Percentiles rank a stretch among this genome's conserved stretches.
Evolutionary conservation across 2,797 vertebrate species (phyloP).

Genomic region (Sciurus vulgaris): DNA sequence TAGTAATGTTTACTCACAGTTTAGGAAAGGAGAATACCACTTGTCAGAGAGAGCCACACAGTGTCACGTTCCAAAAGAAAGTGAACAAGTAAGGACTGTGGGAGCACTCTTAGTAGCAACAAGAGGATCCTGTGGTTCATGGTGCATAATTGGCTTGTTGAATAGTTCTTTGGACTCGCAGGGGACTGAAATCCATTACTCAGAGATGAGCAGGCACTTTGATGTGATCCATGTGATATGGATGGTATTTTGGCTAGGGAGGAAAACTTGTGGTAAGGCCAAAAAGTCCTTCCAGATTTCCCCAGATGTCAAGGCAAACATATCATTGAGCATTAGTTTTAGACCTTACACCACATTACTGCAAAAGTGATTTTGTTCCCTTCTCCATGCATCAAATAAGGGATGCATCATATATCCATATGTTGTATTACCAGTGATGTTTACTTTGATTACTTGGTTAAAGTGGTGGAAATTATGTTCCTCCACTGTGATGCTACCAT

Average conservation of each 20-base stretch:
- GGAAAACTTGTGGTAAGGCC: neutral
- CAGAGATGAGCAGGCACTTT: neutral
- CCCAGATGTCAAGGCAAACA: neutral
- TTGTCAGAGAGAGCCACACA: neutral
- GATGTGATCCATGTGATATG: neutral
- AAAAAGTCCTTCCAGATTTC: neutral
- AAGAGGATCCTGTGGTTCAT: neutral
- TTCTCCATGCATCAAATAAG: neutral
- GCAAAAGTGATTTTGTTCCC: neutral
- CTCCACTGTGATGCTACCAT: neutral
- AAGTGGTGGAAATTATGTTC: neutral
- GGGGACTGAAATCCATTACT: neutral
- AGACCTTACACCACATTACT: neutral
- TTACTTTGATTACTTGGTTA: neutral
- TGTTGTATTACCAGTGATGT: neutral
- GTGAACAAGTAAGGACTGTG: neutral
- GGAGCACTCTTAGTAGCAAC: neutral
- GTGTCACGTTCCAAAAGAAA: neutral
- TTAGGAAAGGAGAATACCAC: neutral
- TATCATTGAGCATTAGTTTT: neutral
- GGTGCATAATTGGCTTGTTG: neutral
- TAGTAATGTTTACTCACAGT: neutral
- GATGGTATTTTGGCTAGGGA: neutral
- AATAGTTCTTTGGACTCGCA: neutral
- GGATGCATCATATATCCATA: neutral